These are phyloP conservation scores for Emydoidea blandingii DNA, from an alignment of 2,797 vertebrate species.

Conservation along the genomic window DNA sequence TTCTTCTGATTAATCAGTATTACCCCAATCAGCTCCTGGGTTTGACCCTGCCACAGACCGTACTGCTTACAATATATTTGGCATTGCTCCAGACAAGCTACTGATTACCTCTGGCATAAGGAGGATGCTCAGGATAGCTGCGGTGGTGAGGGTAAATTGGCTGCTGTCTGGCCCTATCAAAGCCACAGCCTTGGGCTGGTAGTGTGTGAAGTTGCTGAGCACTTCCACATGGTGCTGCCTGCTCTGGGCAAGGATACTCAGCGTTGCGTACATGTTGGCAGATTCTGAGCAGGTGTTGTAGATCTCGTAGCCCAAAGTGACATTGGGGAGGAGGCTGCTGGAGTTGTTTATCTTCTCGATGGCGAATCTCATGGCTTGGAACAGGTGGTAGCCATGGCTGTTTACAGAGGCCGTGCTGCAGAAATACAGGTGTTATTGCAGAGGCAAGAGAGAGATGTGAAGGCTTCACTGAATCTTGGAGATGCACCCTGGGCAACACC, in stretches of 20 bases:
- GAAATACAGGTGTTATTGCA: not conserved
- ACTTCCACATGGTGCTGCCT: not conserved
- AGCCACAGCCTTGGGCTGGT: conserved; percentile 71
- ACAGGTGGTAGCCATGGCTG: conserved; percentile 62
- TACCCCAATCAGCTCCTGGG: fast-evolving
- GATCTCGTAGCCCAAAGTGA: conserved; percentile 87
- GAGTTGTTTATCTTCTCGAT: conserved; percentile 80
- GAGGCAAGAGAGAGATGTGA: not conserved
- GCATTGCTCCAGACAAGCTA: fast-evolving
- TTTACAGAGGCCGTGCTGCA: fast-evolving
- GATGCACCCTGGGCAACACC: not conserved
- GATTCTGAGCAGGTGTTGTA: conserved; percentile 84
- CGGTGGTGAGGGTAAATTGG: conserved; percentile 78
- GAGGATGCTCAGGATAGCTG: conserved; percentile 81
- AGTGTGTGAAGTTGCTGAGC: not conserved
- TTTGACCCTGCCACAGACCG: not conserved
- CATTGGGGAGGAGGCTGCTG: conserved; percentile 69
- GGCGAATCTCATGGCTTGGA: conserved; percentile 68
- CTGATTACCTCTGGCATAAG: conserved; percentile 85
- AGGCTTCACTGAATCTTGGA: not conserved
- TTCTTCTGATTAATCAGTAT: not conserved
- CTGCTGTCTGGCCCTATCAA: conserved; percentile 89
- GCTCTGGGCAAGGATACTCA: conserved; percentile 71
- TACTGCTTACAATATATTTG: too few relatives aligned
- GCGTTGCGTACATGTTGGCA: conserved; percentile 79